Evolutionary conservation across 2,113 vertebrate genomes (phyloP).

Genomic region (Lophius piscatorius): DNA sequence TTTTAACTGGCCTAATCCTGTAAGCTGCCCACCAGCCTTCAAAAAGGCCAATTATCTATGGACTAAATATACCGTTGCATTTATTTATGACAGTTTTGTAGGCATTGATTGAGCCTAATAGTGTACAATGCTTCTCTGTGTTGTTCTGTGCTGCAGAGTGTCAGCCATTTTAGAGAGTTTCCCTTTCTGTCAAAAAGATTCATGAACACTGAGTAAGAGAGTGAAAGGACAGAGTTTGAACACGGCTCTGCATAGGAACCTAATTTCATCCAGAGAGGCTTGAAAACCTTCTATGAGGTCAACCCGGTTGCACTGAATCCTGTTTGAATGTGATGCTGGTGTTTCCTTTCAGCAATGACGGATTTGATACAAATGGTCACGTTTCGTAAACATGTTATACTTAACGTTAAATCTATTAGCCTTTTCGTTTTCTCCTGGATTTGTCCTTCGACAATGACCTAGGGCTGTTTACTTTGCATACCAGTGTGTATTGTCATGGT

Average conservation of each 20-base stretch:
- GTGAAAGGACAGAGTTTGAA: conserved; percentile 64
- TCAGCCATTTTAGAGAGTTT: conserved; percentile 79
- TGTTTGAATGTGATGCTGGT: too few relatives aligned
- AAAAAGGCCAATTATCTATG: conserved; percentile 23
- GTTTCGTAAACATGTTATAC: too few relatives aligned
- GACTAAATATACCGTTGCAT: conserved; percentile 20
- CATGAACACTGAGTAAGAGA: conserved; percentile 57
- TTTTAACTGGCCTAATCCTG: conserved; percentile 8
- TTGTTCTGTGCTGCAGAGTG: conserved; percentile 71
- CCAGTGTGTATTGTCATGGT: background rate
- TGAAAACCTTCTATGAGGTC: conserved; percentile 45
- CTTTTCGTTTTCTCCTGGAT: too few relatives aligned
- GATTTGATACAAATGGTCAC: too few relatives aligned
- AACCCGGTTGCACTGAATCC: conserved; percentile 56
- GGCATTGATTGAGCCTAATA: conserved; percentile 44
- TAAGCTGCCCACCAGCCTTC: conserved; percentile 17
- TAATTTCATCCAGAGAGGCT: conserved; percentile 51
- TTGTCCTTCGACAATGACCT: too few relatives aligned
- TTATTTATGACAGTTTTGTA: conserved; percentile 39
- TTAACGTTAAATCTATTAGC: too few relatives aligned
- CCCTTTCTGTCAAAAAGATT: conserved; percentile 67
- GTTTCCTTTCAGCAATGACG: too few relatives aligned
- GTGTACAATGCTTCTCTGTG: conserved; percentile 56
- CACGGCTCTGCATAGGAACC: conserved; percentile 53
- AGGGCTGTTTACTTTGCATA: too few relatives aligned